phyloP scores from a whole-genome alignment of 2,888 invertebrate species.

The Marasmarcha lunaedactyla region DNA sequence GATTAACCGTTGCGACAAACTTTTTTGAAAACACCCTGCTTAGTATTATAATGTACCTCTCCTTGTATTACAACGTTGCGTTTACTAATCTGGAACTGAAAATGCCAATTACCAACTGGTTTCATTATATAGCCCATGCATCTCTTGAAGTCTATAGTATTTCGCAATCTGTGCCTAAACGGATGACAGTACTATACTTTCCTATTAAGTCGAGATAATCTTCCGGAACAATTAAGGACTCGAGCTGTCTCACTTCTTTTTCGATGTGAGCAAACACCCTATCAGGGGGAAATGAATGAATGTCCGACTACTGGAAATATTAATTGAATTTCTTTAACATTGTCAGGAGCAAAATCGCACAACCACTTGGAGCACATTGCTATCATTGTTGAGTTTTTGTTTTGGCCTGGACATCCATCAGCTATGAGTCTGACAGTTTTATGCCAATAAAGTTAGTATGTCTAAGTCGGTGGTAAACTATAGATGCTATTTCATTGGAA shows the following conservation, averaged over 20 bases:
- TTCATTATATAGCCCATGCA: not conserved
- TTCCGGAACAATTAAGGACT: not conserved
- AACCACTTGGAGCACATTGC: conserved; percentile 6
- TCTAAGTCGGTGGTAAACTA: conserved; percentile 12
- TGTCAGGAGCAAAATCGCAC: not conserved
- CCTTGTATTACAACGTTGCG: not conserved
- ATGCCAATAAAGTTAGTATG: conserved; percentile 12
- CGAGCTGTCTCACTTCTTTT: conserved; percentile 2
- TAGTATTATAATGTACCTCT: not conserved
- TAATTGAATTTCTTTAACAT: conserved; percentile 1
- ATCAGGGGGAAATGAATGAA: conserved; percentile 5
- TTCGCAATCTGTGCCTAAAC: not conserved
- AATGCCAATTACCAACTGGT: not conserved
- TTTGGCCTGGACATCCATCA: conserved; percentile 17
- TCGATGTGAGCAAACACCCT: conserved; percentile 2
- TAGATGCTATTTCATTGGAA: conserved; percentile 16
- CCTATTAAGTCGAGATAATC: not conserved
- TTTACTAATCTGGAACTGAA: conserved; percentile 1
- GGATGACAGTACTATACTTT: not conserved
- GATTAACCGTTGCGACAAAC: not conserved
- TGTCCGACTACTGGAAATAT: conserved; percentile 4
- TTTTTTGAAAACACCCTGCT: conserved; percentile 1
- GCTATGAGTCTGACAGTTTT: conserved; percentile 15
- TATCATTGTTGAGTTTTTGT: conserved; percentile 11
- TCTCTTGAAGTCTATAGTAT: not conserved